A percentile compares a stretch with the other conserved stretches of the same genome.
Conservation (phyloP, 2,888 invertebrate species). For the Isoperla grammatica region DNA sequence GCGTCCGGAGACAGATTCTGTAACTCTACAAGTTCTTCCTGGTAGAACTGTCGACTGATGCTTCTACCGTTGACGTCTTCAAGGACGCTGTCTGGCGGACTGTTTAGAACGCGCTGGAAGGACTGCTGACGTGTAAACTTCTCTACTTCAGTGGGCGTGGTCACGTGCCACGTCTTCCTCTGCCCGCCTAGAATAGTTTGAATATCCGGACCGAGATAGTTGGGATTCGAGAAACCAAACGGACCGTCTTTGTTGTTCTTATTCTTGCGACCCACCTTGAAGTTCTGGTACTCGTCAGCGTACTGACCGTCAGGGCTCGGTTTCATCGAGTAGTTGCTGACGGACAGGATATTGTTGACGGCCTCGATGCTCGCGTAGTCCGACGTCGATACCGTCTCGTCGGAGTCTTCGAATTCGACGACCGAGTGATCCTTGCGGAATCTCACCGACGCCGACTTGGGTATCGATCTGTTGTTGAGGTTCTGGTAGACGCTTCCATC, state of each 20-base stretch:
- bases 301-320: constrained; percentile 22
- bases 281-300: constrained; percentile 8
- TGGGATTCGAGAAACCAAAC: constrained; percentile 69
- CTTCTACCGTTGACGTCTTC: constrained; percentile 47
- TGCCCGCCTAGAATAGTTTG: constrained; percentile 37
- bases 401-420: constrained; percentile 51
- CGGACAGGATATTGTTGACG: constrained; percentile 52
- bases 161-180: constrained; percentile 28
- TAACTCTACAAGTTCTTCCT: constrained; percentile 39
- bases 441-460: constrained; percentile 54
- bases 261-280: background rate
- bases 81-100: constrained; percentile 59
- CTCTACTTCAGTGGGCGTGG: constrained; percentile 21
- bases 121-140: constrained; percentile 36
- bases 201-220: constrained; percentile 64
- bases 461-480: constrained; percentile 37
- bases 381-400: constrained; percentile 59
- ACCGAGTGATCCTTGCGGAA: constrained; percentile 45
- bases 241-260: constrained; percentile 43
- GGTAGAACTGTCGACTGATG: constrained; percentile 35
- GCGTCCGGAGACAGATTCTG: constrained; percentile 30
- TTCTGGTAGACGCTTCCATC: background rate
- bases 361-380: constrained; percentile 70
- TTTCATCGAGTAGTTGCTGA: constrained; percentile 41
- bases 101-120: constrained; percentile 50